Base-by-base conservation (phyloP, 2,113 vertebrate species). In the Eolophus roseicapilla region DNA sequence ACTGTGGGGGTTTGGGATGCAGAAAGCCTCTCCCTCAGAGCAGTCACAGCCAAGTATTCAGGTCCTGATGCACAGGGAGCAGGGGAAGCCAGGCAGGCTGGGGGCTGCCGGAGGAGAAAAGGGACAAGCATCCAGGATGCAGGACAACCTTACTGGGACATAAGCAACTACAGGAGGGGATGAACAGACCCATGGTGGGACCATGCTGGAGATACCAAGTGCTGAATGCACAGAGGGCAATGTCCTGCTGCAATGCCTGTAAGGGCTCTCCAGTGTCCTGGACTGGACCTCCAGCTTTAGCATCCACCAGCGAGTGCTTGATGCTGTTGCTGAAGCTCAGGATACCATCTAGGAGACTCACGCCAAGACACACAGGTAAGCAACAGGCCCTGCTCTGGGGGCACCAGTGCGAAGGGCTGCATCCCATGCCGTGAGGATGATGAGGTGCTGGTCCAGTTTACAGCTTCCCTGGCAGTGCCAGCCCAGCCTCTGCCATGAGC, bases 81-180 rank as follows among this genome's bases (percentile, higher is more conserved):
- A 47, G 24, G 28, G 43, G 55, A 13, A 63, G 46, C 3, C 74
- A 29, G 49, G 0, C 11, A 33, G 69, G 88, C 49, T 17, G n/a
- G 7, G 31, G 27, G 11, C 24, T 75, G 73, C 1, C 1, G 28
- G n/a, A 41, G 39, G 52, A 82, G 44, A 9, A 18, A 4, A 35
- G 39, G 50, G 18, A 25, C 1, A 0, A 71, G 46, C 13, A 8
- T 1, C 2, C 1, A 3, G 20, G 52, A 4, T 41, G n/a, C 55
- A 60, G 74, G 28, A 37, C n/a, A 71, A 9, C 50, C 47, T 89
- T 1, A 5, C 41, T 41, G 57, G 77, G 49, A 20, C 3, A 12
- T 21, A 29, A 53, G 47, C 39, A 76, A 17, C 4, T 33, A 1
- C 29, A 17, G 31, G 70, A 47, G 15, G 12, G 41, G 59, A 8